Evolutionary conservation across 2,113 vertebrate genomes (phyloP).

Genomic region (Mola mola): DNA sequence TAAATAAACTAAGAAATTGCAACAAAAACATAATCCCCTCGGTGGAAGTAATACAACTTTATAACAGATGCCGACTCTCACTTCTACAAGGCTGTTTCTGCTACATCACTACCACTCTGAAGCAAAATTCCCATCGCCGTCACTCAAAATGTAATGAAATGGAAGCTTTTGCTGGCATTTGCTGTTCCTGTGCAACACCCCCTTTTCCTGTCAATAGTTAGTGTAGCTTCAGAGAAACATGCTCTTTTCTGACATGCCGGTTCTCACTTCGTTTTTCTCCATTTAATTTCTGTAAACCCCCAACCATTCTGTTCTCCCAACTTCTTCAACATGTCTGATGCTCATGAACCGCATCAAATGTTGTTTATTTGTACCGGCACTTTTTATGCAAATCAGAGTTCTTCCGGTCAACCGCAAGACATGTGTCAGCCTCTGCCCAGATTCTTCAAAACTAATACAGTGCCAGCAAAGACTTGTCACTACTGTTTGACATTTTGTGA

Average conservation of each 20-base stretch:
- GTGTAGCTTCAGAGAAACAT: constrained; percentile 7
- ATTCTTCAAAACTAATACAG: constrained; percentile 54
- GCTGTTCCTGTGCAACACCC: constrained; percentile 33
- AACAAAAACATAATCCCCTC: too few relatives aligned
- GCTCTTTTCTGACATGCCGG: constrained; percentile 11
- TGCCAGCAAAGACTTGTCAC: constrained; percentile 62
- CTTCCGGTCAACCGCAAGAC: constrained; percentile 60
- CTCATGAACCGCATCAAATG: constrained; percentile 45
- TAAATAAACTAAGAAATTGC: too few relatives aligned
- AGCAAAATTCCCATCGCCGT: too few relatives aligned
- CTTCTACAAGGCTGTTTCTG: too few relatives aligned
- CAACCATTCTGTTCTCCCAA: constrained; percentile 27
- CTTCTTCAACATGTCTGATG: constrained; percentile 32
- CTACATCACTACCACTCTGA: too few relatives aligned
- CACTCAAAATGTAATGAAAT: too few relatives aligned
- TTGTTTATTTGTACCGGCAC: constrained; percentile 59
- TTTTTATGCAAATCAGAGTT: constrained; percentile 64
- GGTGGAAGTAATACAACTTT: too few relatives aligned
- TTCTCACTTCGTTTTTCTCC: constrained; percentile 2
- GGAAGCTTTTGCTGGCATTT: constrained; percentile 44
- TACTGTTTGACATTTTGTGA: constrained; percentile 67
- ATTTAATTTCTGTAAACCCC: neutral
- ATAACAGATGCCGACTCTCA: too few relatives aligned
- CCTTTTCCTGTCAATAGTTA: constrained; percentile 10
- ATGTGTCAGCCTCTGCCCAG: constrained; percentile 63